phyloP scores from a whole-genome alignment of 2,888 invertebrate species.

The Troilus luridus region DNA sequence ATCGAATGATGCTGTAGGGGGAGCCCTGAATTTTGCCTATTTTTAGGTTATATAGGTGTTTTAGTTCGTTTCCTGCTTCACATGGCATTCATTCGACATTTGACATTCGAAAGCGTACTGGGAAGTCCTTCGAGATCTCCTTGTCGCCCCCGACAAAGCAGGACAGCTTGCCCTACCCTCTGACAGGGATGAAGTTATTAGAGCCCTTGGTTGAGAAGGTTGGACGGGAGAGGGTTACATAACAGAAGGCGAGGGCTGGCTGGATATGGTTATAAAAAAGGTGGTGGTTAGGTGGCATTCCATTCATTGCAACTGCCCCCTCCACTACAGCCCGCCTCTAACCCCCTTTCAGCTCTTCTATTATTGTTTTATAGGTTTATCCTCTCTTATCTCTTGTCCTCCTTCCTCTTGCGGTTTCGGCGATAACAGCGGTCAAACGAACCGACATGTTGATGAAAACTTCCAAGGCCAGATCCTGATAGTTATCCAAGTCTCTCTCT shows the following conservation, averaged over 20 bases:
- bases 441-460: neutral
- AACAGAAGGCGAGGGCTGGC: conserved; percentile 50
- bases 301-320: conserved; percentile 54
- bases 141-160: neutral
- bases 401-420: neutral
- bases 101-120: neutral
- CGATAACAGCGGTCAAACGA: neutral
- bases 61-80: neutral
- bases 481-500: neutral
- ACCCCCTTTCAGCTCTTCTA: conserved; percentile 32
- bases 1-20: too few species aligned
- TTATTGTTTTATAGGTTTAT: conserved; percentile 45
- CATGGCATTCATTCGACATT: too few species aligned
- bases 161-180: neutral
- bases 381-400: neutral
- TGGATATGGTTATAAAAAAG: conserved; percentile 59
- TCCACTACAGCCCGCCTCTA: neutral
- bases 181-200: conserved; percentile 35
- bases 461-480: neutral
- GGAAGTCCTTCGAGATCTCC: too few species aligned
- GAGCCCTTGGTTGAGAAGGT: conserved; percentile 30
- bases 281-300: conserved; percentile 57
- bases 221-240: conserved; percentile 40
- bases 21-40: too few species aligned
- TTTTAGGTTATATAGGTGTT: too few species aligned